phyloP scores from a whole-genome alignment of 1,140 invertebrate species.

The Pogonomyrmex barbatus region DNA sequence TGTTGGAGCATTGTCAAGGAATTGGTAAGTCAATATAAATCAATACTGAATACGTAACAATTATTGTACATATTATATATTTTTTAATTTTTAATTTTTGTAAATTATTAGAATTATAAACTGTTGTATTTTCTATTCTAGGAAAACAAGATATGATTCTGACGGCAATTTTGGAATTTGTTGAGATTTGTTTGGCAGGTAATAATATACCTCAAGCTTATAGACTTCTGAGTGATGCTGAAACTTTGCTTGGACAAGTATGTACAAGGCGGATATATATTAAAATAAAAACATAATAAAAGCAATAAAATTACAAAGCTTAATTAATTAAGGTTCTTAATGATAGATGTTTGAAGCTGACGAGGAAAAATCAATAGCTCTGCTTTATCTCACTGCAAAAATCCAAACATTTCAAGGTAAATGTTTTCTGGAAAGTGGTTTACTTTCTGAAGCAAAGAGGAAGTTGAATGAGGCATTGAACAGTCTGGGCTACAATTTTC shows the following conservation, averaged over 20 bases:
- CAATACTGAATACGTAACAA: neutral
- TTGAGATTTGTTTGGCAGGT: conserved; percentile 85
- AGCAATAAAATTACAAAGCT: conserved; percentile 13
- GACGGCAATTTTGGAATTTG: conserved; percentile 86
- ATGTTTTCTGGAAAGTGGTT: conserved; percentile 82
- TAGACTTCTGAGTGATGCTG: conserved; percentile 85
- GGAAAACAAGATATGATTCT: conserved; percentile 80
- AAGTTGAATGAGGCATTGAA: conserved; percentile 78
- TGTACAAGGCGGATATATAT: neutral
- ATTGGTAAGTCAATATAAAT: conserved; percentile 82
- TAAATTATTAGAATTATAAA: conserved; percentile 60
- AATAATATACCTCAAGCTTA: conserved; percentile 86
- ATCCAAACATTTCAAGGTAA: conserved; percentile 84
- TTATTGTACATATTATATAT: conserved; percentile 59
- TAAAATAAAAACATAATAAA: conserved; percentile 18
- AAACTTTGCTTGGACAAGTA: conserved; percentile 77
- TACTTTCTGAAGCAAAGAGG: conserved; percentile 79
- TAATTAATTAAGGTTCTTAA: neutral
- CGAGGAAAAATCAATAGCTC: conserved; percentile 79
- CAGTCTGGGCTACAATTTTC: conserved; percentile 82
- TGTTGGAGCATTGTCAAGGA: conserved; percentile 87
- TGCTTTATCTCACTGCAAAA: conserved; percentile 83
- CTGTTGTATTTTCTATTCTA: conserved; percentile 50
- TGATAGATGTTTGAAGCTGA: conserved; percentile 75
- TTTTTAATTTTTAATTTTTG: neutral